Conservation (phyloP, 1,140 invertebrate species). For the Pseudoatta argentina region DNA sequence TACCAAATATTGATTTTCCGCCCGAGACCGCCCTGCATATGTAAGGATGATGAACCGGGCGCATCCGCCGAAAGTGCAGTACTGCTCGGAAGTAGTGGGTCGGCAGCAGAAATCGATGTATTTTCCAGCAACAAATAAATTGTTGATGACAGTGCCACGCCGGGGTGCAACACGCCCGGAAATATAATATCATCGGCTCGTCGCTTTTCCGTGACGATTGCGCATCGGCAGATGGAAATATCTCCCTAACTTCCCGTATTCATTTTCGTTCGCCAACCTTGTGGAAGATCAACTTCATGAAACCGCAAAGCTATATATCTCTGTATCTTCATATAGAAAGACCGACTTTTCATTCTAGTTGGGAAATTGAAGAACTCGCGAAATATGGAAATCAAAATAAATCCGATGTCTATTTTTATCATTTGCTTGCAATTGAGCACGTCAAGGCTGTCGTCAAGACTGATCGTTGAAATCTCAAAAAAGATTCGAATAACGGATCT, state of each 20-base stretch:
- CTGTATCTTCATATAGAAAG: not conserved
- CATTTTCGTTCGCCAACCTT: constrained; percentile 35
- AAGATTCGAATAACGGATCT: not conserved
- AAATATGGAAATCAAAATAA: constrained; percentile 24
- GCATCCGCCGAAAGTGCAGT: constrained; percentile 34
- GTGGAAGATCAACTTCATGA: constrained; percentile 53
- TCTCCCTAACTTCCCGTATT: constrained; percentile 32
- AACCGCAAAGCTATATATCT: constrained; percentile 55
- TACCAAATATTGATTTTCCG: constrained; percentile 33
- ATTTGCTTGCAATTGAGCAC: not conserved
- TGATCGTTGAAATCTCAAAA: constrained; percentile 25
- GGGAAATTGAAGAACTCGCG: constrained; percentile 31
- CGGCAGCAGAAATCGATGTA: constrained; percentile 45
- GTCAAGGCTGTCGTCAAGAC: not conserved
- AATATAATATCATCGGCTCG: constrained; percentile 67
- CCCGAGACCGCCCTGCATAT: not conserved
- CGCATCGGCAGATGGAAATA: constrained; percentile 68
- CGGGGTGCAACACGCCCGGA: constrained; percentile 61
- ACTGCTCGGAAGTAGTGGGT: constrained; percentile 40
- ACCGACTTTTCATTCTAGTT: constrained; percentile 51
- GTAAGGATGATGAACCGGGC: constrained; percentile 38
- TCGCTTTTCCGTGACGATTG: constrained; percentile 65
- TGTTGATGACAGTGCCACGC: constrained; percentile 52
- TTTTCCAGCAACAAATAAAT: constrained; percentile 72
- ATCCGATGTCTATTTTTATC: not conserved